Evolutionary conservation across 2,113 vertebrate genomes (phyloP).

Genomic region (Channa argus): DNA sequence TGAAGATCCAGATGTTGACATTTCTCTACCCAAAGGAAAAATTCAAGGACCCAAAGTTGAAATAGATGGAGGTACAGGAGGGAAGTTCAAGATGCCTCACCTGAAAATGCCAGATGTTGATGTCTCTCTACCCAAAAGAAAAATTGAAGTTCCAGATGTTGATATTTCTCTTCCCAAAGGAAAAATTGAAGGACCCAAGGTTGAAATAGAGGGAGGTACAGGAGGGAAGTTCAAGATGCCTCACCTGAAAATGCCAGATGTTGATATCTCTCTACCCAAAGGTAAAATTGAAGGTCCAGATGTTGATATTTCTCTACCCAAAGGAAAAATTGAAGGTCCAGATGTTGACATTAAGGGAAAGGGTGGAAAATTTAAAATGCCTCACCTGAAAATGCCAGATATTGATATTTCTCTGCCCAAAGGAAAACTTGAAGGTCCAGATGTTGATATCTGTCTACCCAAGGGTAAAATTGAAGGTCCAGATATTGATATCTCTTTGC

Average conservation of each 20-base stretch:
- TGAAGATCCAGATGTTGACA: slow-evolving; percentile 15
- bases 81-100: no score
- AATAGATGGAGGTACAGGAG: no score
- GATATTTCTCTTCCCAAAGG: no score
- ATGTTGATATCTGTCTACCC: slow-evolving; percentile 54
- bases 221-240: slow-evolving; percentile 36
- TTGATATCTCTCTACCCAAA: slow-evolving; percentile 52
- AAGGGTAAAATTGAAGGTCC: slow-evolving; percentile 41
- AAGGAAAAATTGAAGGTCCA: slow-evolving; percentile 41
- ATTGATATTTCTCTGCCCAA: slow-evolving; percentile 67
- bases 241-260: background rate
- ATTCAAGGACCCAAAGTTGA: no score
- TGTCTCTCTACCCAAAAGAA: no score
- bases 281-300: slow-evolving; percentile 42
- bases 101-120: no score
- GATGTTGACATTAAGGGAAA: slow-evolving; percentile 7
- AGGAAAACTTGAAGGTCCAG: slow-evolving; percentile 32
- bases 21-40: no score
- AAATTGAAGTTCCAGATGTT: background rate
- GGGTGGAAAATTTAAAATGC: slow-evolving; percentile 34
- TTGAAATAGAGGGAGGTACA: no score
- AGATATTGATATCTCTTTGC: background rate
- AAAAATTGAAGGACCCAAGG: no score
- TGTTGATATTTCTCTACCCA: slow-evolving; percentile 55
- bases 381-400: slow-evolving; percentile 54